Evolutionary conservation across 2,113 vertebrate genomes (phyloP), one percentile per base, ranked within the genome.

Genomic region (Cairina moschata): DNA sequence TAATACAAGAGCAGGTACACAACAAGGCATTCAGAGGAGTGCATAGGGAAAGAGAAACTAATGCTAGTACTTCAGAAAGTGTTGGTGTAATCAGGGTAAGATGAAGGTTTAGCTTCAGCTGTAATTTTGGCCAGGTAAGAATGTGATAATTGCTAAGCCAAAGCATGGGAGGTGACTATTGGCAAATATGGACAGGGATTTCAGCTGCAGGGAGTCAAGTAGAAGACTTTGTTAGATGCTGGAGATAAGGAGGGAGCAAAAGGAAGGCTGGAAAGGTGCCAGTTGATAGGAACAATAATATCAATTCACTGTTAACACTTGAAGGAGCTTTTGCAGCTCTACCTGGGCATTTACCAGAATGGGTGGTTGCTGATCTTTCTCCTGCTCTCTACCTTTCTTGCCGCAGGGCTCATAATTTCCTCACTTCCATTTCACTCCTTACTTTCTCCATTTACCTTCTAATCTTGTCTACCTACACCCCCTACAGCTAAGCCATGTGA

Each of bases 1-100:
- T 56, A 67, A 54, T 12, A 77, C 26, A 26, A 81, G 44, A 71
- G 52, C 9, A 28, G 58, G 44, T 29, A 58, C 6, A 22, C 0
- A 1, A 60, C 54, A 44, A 68, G 54, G 34, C 25, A 40, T 74
- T 55, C 18, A 8, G 34, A 26, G 56, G 22, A 62, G 29, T 3
- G 14, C 0, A 0, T 2, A 56, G 40, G 18, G 23, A 21, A 68
- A 73, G 48, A 40, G 26, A 50, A 18, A 13, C 9, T 50, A 38
- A 52, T 44, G 17, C 22, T 69, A 44, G n/a, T 66, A 15, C 63
- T 79, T 55, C 38, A 32, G 36, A 65, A 65, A 65, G 17, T 40
- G 62, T 65, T 65, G 62, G 32, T 68, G 31, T 48, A 48, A 68
- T n/a, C 29, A 58, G 38, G 2, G 16, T 75, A 58, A n/a, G 31